These are phyloP conservation scores for Drosophila quinaria DNA, from an alignment of 2,888 invertebrate genomes.

Conservation along the genomic window DNA sequence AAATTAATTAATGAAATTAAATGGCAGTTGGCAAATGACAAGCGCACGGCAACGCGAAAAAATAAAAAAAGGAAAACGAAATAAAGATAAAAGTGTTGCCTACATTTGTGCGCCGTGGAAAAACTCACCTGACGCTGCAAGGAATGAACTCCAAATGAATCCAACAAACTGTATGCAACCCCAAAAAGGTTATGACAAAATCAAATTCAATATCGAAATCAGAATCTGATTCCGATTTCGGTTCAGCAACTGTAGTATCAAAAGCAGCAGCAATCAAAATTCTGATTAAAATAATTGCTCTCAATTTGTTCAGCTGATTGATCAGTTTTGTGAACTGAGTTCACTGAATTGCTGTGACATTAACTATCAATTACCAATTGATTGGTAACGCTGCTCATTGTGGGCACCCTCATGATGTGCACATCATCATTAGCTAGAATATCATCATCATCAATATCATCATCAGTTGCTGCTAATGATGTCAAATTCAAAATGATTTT, in stretches of 20 bases:
- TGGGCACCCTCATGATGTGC: conserved; percentile 9
- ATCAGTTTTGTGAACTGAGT: conserved; percentile 13
- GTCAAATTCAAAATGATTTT: conserved; percentile 33
- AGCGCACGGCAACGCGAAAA: conserved; percentile 28
- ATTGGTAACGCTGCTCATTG: conserved; percentile 36
- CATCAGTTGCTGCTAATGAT: conserved; percentile 25
- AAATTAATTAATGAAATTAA: conserved; percentile 80
- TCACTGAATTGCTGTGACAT: conserved; percentile 34
- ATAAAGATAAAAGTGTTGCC: conserved; percentile 34
- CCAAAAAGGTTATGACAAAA: conserved; percentile 1
- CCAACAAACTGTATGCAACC: conserved; percentile 17
- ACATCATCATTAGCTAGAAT: background rate
- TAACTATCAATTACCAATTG: conserved; percentile 58
- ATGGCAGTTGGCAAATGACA: conserved; percentile 75
- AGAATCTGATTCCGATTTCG: background rate
- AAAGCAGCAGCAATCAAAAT: conserved; percentile 49
- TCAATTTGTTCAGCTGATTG: conserved; percentile 39
- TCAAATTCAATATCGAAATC: conserved; percentile 13
- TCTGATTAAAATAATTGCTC: conserved; percentile 48
- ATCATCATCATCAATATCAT: background rate
- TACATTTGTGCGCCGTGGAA: conserved; percentile 14
- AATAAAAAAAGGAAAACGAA: too few relatives aligned
- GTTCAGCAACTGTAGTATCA: conserved; percentile 4
- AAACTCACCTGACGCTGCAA: conserved; percentile 10
- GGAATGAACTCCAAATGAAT: background rate